Conservation (phyloP, 2,797 vertebrate genomes). For the Crocodylus rhombifer region DNA sequence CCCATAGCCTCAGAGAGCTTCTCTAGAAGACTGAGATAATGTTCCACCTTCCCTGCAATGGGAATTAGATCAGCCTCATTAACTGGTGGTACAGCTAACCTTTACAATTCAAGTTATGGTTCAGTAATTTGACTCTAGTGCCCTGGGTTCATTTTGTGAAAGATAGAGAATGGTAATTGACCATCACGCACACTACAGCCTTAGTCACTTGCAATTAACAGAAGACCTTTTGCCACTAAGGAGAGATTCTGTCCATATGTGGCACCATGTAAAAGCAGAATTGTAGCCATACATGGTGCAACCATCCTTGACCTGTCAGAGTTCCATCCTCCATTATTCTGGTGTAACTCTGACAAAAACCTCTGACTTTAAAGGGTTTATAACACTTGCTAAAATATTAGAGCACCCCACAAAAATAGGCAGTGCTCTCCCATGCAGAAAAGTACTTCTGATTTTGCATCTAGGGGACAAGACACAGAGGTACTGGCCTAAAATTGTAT, state of each 20-base stretch:
- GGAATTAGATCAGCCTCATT: neutral
- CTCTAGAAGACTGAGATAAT: neutral
- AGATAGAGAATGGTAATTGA: neutral
- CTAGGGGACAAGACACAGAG: neutral
- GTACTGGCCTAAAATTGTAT: neutral
- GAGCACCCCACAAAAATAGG: neutral
- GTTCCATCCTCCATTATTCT: neutral
- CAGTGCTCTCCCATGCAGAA: accelerated
- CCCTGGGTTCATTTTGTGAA: neutral
- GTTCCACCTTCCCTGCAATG: neutral
- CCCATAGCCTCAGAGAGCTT: neutral
- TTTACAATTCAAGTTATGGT: neutral
- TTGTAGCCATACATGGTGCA: neutral
- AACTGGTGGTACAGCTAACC: accelerated
- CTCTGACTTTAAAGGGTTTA: neutral
- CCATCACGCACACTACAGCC: neutral
- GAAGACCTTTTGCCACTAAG: neutral
- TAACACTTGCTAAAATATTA: neutral
- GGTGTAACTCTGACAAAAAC: neutral
- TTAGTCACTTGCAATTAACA: neutral
- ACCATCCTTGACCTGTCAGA: neutral
- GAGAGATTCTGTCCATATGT: neutral
- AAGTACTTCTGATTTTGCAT: neutral
- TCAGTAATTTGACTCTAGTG: neutral
- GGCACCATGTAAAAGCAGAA: accelerated